phyloP scores from a whole-genome alignment of 2,888 invertebrate genomes.

The Chaitophorus viminalis region DNA sequence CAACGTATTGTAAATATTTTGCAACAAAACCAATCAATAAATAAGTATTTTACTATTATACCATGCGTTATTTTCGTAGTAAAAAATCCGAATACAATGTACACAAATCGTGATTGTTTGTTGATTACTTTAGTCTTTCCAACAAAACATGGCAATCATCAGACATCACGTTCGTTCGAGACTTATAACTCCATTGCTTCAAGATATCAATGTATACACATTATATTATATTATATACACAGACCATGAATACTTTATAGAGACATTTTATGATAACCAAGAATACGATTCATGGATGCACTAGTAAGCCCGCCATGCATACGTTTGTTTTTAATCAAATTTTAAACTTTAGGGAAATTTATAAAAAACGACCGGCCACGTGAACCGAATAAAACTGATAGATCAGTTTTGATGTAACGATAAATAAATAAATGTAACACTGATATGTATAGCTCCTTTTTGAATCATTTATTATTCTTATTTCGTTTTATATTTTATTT shows the following conservation, averaged over 20 bases:
- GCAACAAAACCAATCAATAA: too few relatives aligned
- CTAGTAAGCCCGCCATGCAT: neutral
- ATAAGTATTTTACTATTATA: too few relatives aligned
- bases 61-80: neutral
- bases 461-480: too few relatives aligned
- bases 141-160: neutral
- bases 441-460: too few relatives aligned
- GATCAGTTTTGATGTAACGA: neutral
- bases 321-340: neutral
- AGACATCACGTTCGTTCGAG: neutral
- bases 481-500: too few relatives aligned
- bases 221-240: neutral
- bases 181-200: neutral
- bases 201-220: neutral
- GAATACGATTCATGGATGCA: neutral
- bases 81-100: neutral
- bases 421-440: neutral
- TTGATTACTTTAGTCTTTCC: neutral
- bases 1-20: too few relatives aligned
- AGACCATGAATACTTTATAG: neutral
- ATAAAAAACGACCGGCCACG: neutral
- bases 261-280: neutral
- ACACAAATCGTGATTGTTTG: neutral
- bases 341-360: neutral
- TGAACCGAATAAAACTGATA: too few relatives aligned